phyloP scores from a whole-genome alignment of 1,140 invertebrate species.

The Diorhabda sublineata region DNA sequence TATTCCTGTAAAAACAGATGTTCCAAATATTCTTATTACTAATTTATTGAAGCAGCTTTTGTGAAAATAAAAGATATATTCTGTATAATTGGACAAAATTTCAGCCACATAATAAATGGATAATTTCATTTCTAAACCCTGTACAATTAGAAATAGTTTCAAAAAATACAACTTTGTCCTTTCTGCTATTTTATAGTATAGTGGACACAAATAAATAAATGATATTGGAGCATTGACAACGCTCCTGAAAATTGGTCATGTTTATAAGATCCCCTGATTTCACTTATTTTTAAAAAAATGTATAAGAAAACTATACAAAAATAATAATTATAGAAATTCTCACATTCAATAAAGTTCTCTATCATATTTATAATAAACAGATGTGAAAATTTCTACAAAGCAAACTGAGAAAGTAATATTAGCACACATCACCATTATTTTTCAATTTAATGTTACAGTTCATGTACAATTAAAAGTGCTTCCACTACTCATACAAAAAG shows the following conservation, averaged over 20 bases:
- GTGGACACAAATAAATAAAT: too few species aligned
- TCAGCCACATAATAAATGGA: too few species aligned
- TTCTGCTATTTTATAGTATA: too few species aligned
- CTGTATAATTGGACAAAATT: too few species aligned
- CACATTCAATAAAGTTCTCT: slow-evolving; percentile 36
- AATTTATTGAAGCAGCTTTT: too few species aligned
- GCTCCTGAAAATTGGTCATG: background rate
- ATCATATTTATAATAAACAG: slow-evolving; percentile 36
- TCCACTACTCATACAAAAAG: slow-evolving; percentile 21
- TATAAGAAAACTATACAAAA: slow-evolving; percentile 38
- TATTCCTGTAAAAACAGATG: too few species aligned
- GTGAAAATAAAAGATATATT: too few species aligned
- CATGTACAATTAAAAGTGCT: slow-evolving; percentile 17
- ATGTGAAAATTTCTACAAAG: slow-evolving; percentile 34
- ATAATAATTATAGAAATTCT: slow-evolving; percentile 28
- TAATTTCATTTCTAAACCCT: too few species aligned
- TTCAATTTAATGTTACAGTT: slow-evolving; percentile 17
- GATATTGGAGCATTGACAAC: too few species aligned
- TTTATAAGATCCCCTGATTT: slow-evolving; percentile 16
- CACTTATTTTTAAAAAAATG: slow-evolving; percentile 28
- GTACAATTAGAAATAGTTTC: too few species aligned
- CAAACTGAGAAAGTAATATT: slow-evolving; percentile 10
- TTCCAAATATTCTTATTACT: too few species aligned
- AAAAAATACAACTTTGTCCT: too few species aligned
- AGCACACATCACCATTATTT: slow-evolving; percentile 26